Conservation (phyloP, 2,888 invertebrate genomes). For the Tubulanus polymorphus region DNA sequence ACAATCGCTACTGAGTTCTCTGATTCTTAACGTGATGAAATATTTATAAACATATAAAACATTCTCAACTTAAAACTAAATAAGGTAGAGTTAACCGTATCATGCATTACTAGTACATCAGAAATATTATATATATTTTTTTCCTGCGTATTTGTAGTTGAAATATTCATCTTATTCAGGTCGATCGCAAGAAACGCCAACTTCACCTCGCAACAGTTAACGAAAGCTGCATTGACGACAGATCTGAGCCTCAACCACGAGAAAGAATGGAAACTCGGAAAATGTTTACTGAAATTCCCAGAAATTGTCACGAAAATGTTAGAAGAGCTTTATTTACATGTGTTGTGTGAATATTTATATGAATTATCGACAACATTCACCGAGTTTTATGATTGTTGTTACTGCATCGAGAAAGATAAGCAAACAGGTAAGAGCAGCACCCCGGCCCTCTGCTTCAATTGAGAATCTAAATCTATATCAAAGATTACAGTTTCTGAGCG, state of each 20-base stretch:
- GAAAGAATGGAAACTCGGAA: slow-evolving; percentile 91
- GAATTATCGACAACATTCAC: slow-evolving; percentile 88
- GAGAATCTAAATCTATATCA: too few species aligned
- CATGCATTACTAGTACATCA: too few species aligned
- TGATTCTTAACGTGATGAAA: too few species aligned
- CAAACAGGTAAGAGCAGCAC: slow-evolving; percentile 56
- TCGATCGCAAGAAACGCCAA: slow-evolving; percentile 56
- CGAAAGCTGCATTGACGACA: slow-evolving; percentile 61
- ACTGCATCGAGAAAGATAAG: slow-evolving; percentile 88
- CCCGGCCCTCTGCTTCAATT: too few species aligned
- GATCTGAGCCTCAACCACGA: slow-evolving; percentile 78
- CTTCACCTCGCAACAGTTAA: slow-evolving; percentile 56
- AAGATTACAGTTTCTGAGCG: too few species aligned
- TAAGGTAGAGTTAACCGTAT: too few species aligned
- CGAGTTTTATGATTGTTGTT: slow-evolving; percentile 97
- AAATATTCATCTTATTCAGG: too few species aligned
- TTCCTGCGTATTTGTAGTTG: too few species aligned
- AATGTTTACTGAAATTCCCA: slow-evolving; percentile 70
- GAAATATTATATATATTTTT: too few species aligned
- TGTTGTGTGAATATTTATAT: slow-evolving; percentile 91
- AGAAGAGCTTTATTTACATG: slow-evolving; percentile 77
- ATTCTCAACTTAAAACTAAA: too few species aligned
- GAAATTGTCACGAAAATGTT: slow-evolving; percentile 79
- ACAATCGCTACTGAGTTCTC: too few species aligned
- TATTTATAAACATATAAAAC: too few species aligned